phyloP scores from a whole-genome alignment of 2,797 vertebrate genomes.

The Alcedo atthis region DNA sequence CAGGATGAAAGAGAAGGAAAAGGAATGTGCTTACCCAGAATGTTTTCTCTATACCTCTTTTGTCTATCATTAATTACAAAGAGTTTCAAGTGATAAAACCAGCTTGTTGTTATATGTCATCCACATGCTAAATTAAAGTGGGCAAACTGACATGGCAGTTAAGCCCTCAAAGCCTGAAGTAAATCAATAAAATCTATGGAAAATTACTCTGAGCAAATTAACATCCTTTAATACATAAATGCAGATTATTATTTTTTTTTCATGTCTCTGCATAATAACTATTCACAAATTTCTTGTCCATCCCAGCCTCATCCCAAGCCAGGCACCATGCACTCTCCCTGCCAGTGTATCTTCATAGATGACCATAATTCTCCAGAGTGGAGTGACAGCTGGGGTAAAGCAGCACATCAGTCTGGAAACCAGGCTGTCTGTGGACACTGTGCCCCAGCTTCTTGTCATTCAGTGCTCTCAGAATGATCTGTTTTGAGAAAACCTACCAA shows the following conservation, averaged over 20 bases:
- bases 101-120: constrained; percentile 56
- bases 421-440: background rate
- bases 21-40: background rate
- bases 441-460: background rate
- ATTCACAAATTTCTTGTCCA: background rate
- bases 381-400: background rate
- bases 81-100: constrained; percentile 52
- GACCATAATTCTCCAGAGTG: background rate
- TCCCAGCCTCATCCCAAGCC: background rate
- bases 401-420: background rate
- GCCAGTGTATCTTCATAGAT: background rate
- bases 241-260: background rate
- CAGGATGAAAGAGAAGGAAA: constrained; percentile 28
- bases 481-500: background rate
- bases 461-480: background rate
- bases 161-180: constrained; percentile 54
- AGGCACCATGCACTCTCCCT: background rate
- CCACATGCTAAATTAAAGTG: constrained; percentile 64
- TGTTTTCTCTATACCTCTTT: constrained; percentile 41
- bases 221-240: constrained; percentile 31
- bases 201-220: constrained; percentile 58
- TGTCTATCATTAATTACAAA: constrained; percentile 67
- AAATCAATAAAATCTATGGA: constrained; percentile 69
- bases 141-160: constrained; percentile 53
- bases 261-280: background rate